Evolutionary conservation across 1,140 invertebrate genomes (phyloP), one percentile per base, ranked within the genome.

Genomic region (Drosophila kepulauana): DNA sequence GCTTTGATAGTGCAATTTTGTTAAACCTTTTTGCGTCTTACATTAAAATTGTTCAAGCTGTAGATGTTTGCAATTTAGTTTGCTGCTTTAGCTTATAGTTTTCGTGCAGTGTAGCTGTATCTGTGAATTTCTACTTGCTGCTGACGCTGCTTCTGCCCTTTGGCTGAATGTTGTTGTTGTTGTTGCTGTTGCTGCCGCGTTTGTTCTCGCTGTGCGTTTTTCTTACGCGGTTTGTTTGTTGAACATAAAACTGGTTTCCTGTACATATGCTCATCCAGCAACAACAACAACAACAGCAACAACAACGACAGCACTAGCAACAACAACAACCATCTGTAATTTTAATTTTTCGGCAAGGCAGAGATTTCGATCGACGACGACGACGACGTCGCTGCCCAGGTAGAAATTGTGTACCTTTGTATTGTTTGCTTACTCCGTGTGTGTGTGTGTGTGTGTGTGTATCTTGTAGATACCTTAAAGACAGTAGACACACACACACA

Each of bases 191-290:
- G 51, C 15, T 64, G 61, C 52, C 56, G 45, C 70, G 73, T 58
- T 79, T 84, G 73, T 84, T 63, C 62, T 81, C 52, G 74, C 69
- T 78, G 81, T 81, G 72, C 68, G 75, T 82, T 88, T 81, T 79
- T 82, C 70, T 73, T 73, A 73, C 78, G 75, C 75, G 67, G 72
- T 82, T 82, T 89, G 85, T 88, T 88, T 89, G 85, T 89, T 81
- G 84, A 88, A 89, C 85, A 89, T 88, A 88, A 89, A 88, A 88
- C 85, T 88, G 85, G 85, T 88, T 88, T 88, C 85, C 85, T 88
- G 85, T 88, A 89, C 85, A 88, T 88, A 89, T 89, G 85, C 85
- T 89, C 85, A 81, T 89, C 81, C 84, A 89, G 85, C 78, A 48
- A 62, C 62, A 49, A 6, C 65, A 64, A 38, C 66, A 70, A 35